Evolutionary conservation across 2,888 invertebrate genomes (phyloP).

Genomic region (Aphidoletes aphidimyza): DNA sequence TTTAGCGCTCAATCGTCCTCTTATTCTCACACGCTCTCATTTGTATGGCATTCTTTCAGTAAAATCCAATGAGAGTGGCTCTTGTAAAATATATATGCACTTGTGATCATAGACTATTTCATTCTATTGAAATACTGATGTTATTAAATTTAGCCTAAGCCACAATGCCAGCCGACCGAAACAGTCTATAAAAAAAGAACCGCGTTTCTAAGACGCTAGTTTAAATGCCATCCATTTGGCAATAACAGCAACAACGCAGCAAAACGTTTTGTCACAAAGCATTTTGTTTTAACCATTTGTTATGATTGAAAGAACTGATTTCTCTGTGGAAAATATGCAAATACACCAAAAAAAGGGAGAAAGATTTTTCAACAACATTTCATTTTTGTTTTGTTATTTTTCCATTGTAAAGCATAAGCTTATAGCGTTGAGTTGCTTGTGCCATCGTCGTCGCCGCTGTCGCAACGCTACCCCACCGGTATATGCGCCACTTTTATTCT

Average conservation of each 20-base stretch:
- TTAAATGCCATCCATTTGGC: not conserved
- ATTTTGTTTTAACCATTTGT: constrained; percentile 14
- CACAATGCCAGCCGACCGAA: not conserved
- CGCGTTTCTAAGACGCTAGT: no score
- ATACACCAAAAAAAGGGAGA: no score
- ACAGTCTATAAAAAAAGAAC: no score
- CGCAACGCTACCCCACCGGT: no score
- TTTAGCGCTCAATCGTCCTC: no score
- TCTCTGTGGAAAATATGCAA: not conserved
- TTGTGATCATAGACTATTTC: constrained; percentile 9
- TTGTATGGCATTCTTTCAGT: no score
- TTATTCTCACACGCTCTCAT: no score
- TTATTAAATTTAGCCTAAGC: not conserved
- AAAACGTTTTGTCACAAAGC: not conserved
- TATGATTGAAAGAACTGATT: constrained; percentile 23
- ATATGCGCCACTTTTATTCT: no score
- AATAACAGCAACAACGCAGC: not conserved
- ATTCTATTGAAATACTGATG: not conserved
- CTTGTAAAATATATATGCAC: not conserved
- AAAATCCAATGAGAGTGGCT: not conserved
- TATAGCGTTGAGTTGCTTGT: no score
- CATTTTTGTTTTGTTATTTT: no score
- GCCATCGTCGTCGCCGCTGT: no score
- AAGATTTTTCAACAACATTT: not conserved
- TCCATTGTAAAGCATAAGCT: no score